A percentile compares a stretch with the other conserved stretches of the same genome.
phyloP scores from a whole-genome alignment of 2,888 invertebrate genomes.

The Carterocephalus palaemon region DNA sequence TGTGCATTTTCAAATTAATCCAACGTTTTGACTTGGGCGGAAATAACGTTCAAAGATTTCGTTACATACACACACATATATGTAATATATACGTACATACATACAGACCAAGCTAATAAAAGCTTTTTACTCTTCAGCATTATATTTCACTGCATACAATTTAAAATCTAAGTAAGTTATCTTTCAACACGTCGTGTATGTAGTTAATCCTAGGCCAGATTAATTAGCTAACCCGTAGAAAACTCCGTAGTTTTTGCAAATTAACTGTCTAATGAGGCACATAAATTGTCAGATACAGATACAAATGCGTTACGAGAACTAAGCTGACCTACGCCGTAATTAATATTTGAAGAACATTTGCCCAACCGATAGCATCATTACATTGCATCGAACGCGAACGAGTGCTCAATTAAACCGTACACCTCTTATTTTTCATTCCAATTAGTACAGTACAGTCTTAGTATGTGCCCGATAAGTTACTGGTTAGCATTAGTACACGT shows the following conservation, averaged over 20 bases:
- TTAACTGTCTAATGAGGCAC: slow-evolving; percentile 13
- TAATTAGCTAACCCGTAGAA: not conserved
- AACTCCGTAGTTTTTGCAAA: slow-evolving; percentile 9
- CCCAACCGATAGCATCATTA: slow-evolving; percentile 22
- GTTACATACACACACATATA: too few relatives aligned
- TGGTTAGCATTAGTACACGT: slow-evolving; percentile 2
- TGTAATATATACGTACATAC: too few relatives aligned
- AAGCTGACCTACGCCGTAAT: slow-evolving; percentile 18
- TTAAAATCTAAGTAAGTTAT: too few relatives aligned
- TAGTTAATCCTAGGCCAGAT: too few relatives aligned
- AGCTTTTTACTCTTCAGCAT: not conserved
- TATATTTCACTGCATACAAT: not conserved
- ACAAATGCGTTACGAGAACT: slow-evolving; percentile 17
- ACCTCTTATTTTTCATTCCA: slow-evolving; percentile 38
- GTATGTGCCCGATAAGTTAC: slow-evolving; percentile 12
- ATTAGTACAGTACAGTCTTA: slow-evolving; percentile 36
- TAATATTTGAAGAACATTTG: slow-evolving; percentile 25
- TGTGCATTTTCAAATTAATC: too few relatives aligned
- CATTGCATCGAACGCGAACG: slow-evolving; percentile 35
- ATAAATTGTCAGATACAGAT: slow-evolving; percentile 16
- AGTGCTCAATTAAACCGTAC: slow-evolving; percentile 47
- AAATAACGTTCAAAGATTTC: too few relatives aligned
- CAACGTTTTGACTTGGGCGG: too few relatives aligned
- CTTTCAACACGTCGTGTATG: slow-evolving; percentile 1
- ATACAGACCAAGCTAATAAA: not conserved